Base-by-base conservation (phyloP, 2,797 vertebrate species). In the Choloepus didactylus region DNA sequence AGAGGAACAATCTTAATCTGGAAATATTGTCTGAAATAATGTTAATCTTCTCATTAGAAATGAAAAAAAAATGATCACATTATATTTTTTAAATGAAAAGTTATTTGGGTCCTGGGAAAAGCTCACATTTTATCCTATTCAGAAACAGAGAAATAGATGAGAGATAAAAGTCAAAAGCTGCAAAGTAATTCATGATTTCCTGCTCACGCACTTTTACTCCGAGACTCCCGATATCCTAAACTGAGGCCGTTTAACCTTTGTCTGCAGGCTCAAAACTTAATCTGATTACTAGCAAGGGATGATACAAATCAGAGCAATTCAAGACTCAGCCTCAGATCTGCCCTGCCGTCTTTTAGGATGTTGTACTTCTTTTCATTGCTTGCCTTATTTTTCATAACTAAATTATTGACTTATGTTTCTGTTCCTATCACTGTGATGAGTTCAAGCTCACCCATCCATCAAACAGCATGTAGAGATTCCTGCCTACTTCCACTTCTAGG, bases 41-140 rank as follows among this genome's bases (percentile, higher is more conserved):
- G 4, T 91, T 93, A 51, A 89, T 72, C 9, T 70, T 62, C 41
- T 87, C n/a, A 27, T 92, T 51, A 80, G 92, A 89, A 76, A 35
- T 84, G 46, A 75, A 90, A 90, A 93, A 76, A 4, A 49, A 49
- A 49, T 69, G 46, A 9, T 46, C 64, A 49, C 31, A 54, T 72
- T 41, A 12, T 10, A 31, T 86, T 96, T 44, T 86, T 60, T 77
- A 72, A 56, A 60, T 73, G 27, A 41, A 83, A 79, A 87, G 15
- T 66, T 9, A 83, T 41, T 25, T 46, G 16, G 35, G 23, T 35
- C 19, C 16, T 79, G 25, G 25, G 21, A 54, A 77, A 31, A 91
- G 66, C 4, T 18, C 18, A 69, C 8, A 0, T 46, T 41, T 59
- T 64, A 76, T 35, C 10, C 3, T 91, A 10, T 56, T 87, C 49